Conservation (phyloP, 2,113 vertebrate species). For the Nesogale talazaci region DNA sequence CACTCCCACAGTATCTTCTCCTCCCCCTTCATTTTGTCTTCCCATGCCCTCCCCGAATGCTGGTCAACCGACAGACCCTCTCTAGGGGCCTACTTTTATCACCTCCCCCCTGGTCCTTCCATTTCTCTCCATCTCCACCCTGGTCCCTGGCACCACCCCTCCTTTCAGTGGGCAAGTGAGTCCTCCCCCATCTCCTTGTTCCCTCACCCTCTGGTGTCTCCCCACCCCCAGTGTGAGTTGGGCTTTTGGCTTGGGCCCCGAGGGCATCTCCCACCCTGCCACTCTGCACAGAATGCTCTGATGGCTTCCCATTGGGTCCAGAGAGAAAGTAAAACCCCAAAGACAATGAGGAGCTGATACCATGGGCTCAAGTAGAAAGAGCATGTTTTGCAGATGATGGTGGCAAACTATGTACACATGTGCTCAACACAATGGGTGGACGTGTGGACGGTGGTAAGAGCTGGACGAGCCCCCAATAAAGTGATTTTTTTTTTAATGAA, state of each 20-base stretch:
- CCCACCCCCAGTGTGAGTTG: neutral
- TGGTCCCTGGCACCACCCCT: neutral
- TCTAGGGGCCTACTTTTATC: neutral
- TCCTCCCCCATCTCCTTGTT: neutral
- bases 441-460: too few species aligned
- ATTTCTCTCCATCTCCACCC: neutral
- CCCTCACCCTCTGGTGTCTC: neutral
- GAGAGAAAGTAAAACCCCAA: neutral
- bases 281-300: neutral
- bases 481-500: too few species aligned
- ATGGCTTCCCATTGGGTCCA: neutral
- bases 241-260: neutral
- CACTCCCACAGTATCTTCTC: neutral
- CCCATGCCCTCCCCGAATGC: accelerated
- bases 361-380: too few species aligned
- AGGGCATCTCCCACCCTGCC: neutral
- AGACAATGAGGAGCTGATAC: too few species aligned
- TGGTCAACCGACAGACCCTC: accelerated
- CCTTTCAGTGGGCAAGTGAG: neutral
- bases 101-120: accelerated
- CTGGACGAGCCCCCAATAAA: too few species aligned
- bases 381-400: too few species aligned
- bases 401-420: too few species aligned
- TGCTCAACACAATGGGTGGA: too few species aligned
- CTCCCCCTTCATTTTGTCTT: neutral